Base-by-base conservation (phyloP, 2,888 invertebrate genomes). In the Agonopterix alstromeriana region DNA sequence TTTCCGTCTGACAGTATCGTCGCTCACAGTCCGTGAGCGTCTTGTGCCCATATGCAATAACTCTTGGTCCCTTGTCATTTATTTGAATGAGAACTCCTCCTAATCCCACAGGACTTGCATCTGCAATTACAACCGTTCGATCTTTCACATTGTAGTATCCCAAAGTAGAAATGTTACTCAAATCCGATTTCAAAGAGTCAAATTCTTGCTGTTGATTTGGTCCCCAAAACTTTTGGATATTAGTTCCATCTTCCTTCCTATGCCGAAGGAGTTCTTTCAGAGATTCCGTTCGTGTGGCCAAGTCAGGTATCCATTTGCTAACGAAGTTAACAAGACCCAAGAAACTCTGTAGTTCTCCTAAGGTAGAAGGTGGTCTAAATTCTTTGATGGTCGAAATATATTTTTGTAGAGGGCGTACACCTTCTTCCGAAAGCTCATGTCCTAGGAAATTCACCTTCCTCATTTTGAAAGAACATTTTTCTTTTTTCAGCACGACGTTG, bases 1-100 rank as follows among this genome's bases (percentile, higher is more conserved):
- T 67, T 48, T 66, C 64, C 0, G 65, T 63, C 43, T 66, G 65
- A 40, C 60, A 55, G 12, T 67, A 66, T 2, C 60, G 42, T 1
- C 53, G 43, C 51, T 69, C 64, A 40, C 52, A 53, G 1, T 60
- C 58, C 46, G 43, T 10, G 8, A 14, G 14, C 1, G 14, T 14
- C 2, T 14, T 14, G 14, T 14, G 14, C 1, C 14, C 14, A 2
- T 14, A 14, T 2, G 14, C 14, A 14, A 14, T 14, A 1, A 14
- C 14, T 14, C 14, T 14, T 14, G 14, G 14, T 1, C 14, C 14
- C 2, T 14, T 14, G 1, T 14, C 14, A 11, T 44, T 11, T 8
- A 35, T 11, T 38, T 60, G 60, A 0, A 59, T 51, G 53, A 46
- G 52, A 43, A 5, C 51, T 48, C 10, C 44, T n/a, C 35, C 44